Percentiles rank a stretch among this genome's conserved stretches.
phyloP scores from a whole-genome alignment of 2,113 vertebrate genomes.

The Stigmatopora argus region DNA sequence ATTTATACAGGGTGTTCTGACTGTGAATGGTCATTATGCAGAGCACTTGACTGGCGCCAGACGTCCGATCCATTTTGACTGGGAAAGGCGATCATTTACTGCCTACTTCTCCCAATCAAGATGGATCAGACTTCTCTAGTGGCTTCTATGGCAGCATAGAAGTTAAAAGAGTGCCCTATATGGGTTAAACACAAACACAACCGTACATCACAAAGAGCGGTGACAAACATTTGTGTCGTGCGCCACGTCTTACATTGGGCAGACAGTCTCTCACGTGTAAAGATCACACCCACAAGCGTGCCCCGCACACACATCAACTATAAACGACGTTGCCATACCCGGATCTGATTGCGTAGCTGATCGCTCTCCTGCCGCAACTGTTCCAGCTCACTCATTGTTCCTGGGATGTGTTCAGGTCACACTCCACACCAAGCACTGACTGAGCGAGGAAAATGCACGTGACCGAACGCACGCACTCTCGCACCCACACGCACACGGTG shows the following conservation, averaged over 20 bases:
- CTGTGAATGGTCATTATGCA: too few relatives aligned
- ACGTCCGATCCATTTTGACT: too few relatives aligned
- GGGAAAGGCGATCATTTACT: too few relatives aligned
- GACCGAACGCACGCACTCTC: slow-evolving; percentile 15
- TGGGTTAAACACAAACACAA: not conserved
- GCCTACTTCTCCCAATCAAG: too few relatives aligned
- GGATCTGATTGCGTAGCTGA: slow-evolving; percentile 92
- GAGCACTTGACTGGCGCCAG: too few relatives aligned
- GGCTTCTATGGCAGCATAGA: not conserved
- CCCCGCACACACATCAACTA: not conserved
- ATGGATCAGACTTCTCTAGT: too few relatives aligned
- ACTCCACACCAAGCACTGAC: slow-evolving; percentile 42
- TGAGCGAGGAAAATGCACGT: slow-evolving; percentile 38
- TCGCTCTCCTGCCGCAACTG: slow-evolving; percentile 95
- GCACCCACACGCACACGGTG: slow-evolving; percentile 10
- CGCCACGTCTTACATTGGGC: slow-evolving; percentile 13
- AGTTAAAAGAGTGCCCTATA: too few relatives aligned
- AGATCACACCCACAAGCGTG: slow-evolving; percentile 5
- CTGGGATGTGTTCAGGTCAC: slow-evolving; percentile 52
- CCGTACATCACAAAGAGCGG: not conserved
- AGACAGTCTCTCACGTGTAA: slow-evolving; percentile 13
- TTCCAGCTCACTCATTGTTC: slow-evolving; percentile 94
- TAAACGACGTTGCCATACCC: slow-evolving; percentile 71
- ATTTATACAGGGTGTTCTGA: too few relatives aligned
- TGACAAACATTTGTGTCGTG: slow-evolving; percentile 6